Evolutionary conservation across 2,113 vertebrate genomes (phyloP).

Genomic region (Saimiri boliviensis): DNA sequence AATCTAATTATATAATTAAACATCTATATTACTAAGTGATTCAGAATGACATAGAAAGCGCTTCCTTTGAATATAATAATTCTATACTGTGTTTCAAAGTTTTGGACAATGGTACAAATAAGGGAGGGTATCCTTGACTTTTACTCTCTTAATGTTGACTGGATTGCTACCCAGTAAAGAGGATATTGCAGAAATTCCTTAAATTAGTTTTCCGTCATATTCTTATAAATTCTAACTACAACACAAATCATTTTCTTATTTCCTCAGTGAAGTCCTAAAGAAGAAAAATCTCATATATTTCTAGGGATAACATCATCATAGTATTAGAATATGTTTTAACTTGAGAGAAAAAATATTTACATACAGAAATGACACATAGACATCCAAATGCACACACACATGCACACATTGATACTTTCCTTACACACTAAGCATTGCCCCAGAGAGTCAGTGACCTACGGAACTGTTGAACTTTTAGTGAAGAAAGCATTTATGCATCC

Average conservation of each 20-base stretch:
- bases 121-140: neutral
- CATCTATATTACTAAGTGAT: conserved; percentile 75
- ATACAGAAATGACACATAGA: neutral
- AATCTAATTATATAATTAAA: conserved; percentile 79
- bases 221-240: neutral
- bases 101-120: neutral
- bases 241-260: neutral
- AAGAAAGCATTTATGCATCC: neutral
- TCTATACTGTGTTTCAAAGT: conserved; percentile 50
- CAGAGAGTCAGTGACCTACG: neutral
- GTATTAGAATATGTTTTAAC: neutral
- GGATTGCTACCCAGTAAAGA: neutral
- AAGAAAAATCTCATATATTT: neutral
- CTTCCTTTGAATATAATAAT: conserved; percentile 60
- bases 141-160: neutral
- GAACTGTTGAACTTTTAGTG: neutral
- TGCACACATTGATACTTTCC: neutral
- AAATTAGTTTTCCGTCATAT: neutral
- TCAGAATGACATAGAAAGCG: conserved; percentile 64
- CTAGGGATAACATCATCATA: neutral
- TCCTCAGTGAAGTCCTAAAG: neutral
- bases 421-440: neutral
- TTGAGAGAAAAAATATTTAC: neutral
- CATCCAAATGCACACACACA: neutral
- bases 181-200: neutral